Conservation (phyloP, 1,140 invertebrate genomes). For the Drosophila insularis region DNA sequence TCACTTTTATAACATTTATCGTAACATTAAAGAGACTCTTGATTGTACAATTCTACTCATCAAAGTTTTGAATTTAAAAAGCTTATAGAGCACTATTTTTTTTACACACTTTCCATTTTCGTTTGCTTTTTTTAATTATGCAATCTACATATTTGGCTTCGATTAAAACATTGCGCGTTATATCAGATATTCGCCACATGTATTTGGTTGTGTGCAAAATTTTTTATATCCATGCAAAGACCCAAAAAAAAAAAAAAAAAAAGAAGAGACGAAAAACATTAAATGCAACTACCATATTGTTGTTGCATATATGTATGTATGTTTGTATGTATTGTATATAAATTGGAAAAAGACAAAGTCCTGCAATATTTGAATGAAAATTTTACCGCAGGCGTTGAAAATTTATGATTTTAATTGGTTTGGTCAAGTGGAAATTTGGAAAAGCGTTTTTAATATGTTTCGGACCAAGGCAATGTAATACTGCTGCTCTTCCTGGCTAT, state of each 20-base stretch:
- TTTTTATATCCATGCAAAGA: neutral
- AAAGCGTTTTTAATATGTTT: conserved; percentile 62
- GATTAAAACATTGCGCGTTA: neutral
- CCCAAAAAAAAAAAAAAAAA: neutral
- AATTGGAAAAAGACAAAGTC: conserved; percentile 32
- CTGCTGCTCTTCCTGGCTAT: conserved; percentile 4
- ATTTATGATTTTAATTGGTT: conserved; percentile 80
- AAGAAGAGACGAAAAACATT: conserved; percentile 43
- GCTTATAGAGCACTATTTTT: neutral
- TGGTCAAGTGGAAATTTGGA: conserved; percentile 74
- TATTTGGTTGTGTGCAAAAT: neutral
- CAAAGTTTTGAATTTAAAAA: too few species aligned
- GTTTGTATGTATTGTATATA: neutral
- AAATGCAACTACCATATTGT: conserved; percentile 29
- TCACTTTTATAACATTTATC: too few species aligned
- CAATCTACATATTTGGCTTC: conserved; percentile 5
- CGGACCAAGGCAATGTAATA: neutral
- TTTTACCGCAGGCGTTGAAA: conserved; percentile 59
- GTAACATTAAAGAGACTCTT: too few species aligned
- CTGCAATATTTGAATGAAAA: conserved; percentile 67
- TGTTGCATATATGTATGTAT: neutral
- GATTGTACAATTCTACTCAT: too few species aligned
- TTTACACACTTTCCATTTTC: neutral
- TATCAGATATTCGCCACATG: neutral
- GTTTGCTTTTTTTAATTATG: neutral